These are phyloP conservation scores for Pseudomyrmex flavicornis DNA, from an alignment of 1,140 invertebrate species.

Conservation along the genomic window DNA sequence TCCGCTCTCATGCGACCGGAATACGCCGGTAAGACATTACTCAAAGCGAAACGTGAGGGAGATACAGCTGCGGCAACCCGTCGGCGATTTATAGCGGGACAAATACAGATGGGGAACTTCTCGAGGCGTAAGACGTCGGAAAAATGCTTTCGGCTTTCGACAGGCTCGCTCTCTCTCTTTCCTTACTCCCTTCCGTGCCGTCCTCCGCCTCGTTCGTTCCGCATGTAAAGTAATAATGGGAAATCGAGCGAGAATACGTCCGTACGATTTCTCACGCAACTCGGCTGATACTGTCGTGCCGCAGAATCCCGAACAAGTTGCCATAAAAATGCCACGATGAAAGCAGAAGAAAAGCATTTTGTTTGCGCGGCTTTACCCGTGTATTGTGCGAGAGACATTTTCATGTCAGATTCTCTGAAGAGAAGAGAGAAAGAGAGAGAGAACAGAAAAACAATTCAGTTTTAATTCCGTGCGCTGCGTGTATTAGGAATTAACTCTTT, in stretches of 20 bases:
- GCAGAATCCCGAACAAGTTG: constrained; percentile 9
- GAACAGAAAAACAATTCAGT: background rate
- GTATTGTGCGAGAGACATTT: background rate
- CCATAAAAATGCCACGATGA: constrained; percentile 10
- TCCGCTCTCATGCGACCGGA: constrained; percentile 30
- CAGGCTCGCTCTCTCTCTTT: constrained; percentile 40
- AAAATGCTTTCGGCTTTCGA: constrained; percentile 70
- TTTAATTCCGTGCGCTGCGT: background rate
- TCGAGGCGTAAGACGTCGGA: constrained; percentile 66
- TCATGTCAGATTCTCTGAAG: background rate
- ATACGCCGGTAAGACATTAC: constrained; percentile 64
- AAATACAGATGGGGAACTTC: constrained; percentile 68
- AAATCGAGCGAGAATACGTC: constrained; percentile 70
- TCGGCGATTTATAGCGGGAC: constrained; percentile 69
- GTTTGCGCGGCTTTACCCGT: background rate
- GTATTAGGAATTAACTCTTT: constrained; percentile 33
- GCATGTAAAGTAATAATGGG: constrained; percentile 69
- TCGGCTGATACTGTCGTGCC: constrained; percentile 34
- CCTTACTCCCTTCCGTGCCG: constrained; percentile 22
- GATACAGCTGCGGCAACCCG: constrained; percentile 66
- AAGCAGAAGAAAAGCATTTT: background rate
- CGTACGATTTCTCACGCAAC: constrained; percentile 61
- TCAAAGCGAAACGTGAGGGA: constrained; percentile 59
- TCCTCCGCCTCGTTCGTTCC: constrained; percentile 24
- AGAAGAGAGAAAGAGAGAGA: too few species aligned